Conservation (phyloP, 2,888 invertebrate genomes). For the Lacanobia oleracea region DNA sequence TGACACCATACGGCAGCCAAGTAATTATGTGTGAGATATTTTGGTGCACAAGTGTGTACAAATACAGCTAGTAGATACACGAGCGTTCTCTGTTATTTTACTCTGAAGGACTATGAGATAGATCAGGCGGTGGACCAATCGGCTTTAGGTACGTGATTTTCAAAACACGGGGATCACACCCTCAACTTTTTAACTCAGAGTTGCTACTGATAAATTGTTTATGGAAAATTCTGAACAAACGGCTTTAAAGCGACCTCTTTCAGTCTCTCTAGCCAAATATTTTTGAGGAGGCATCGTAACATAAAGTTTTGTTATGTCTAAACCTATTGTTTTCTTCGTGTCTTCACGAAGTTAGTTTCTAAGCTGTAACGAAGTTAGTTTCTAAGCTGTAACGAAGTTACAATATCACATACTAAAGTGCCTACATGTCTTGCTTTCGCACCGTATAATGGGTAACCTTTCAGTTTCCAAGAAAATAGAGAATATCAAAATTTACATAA, state of each 20-base stretch:
- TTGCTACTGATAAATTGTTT: too few relatives aligned
- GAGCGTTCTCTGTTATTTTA: too few relatives aligned
- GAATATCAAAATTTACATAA: conserved; percentile 54
- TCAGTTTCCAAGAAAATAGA: conserved; percentile 36
- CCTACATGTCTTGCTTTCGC: neutral
- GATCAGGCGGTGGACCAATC: too few relatives aligned
- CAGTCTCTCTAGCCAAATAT: neutral
- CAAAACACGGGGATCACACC: too few relatives aligned
- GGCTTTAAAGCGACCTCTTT: neutral
- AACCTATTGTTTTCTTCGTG: neutral
- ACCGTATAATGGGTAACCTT: conserved; percentile 22
- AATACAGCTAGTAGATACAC: too few relatives aligned
- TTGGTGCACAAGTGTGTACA: too few relatives aligned
- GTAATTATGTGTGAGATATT: too few relatives aligned
- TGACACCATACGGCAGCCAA: too few relatives aligned
- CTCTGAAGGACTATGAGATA: too few relatives aligned
- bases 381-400: conserved; percentile 19
- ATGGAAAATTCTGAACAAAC: too few relatives aligned
- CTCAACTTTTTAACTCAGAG: too few relatives aligned
- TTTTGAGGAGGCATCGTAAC: neutral
- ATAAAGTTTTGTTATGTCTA: neutral
- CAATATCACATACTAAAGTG: neutral
- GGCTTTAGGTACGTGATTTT: too few relatives aligned
- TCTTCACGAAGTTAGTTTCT: neutral
- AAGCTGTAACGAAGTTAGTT: conserved; percentile 23